A percentile compares a stretch with the other conserved stretches of the same genome.
Conservation (phyloP, 2,888 invertebrate genomes). For the Tortricodes alternella region DNA sequence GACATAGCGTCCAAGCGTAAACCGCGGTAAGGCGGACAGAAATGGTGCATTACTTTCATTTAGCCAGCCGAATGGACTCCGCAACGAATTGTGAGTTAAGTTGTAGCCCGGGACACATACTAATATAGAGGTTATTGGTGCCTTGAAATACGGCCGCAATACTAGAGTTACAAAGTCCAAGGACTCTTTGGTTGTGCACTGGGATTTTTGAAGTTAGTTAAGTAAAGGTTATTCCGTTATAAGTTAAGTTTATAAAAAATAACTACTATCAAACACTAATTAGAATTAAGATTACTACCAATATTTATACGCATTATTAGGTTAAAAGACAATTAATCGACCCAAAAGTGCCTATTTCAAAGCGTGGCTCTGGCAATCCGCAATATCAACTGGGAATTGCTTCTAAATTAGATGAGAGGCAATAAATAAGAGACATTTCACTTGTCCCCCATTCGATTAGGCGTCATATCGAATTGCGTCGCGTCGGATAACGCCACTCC, state of each 20-base stretch:
- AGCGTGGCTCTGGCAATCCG: too few species aligned
- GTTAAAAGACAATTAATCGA: neutral
- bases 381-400: neutral
- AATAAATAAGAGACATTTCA: constrained; percentile 44
- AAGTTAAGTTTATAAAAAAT: too few species aligned
- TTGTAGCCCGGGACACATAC: constrained; percentile 24
- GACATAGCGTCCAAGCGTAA: constrained; percentile 54
- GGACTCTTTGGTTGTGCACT: neutral
- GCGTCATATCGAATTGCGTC: constrained; percentile 45
- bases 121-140: constrained; percentile 19
- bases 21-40: constrained; percentile 65
- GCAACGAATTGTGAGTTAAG: constrained; percentile 53
- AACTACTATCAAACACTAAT: too few species aligned
- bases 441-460: constrained; percentile 49
- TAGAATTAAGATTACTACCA: too few species aligned
- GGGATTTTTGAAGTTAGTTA: too few species aligned
- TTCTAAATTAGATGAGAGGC: constrained; percentile 29
- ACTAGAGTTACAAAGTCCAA: neutral
- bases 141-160: constrained; percentile 24
- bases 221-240: too few species aligned
- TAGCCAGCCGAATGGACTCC: constrained; percentile 56
- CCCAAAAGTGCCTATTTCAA: too few species aligned
- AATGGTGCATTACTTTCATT: constrained; percentile 70
- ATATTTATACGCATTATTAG: too few species aligned
- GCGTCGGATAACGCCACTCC: constrained; percentile 36